Evolutionary conservation across 2,888 invertebrate genomes (phyloP), one percentile per base, ranked within the genome.

Genomic region (Oxystoma pomonae): DNA sequence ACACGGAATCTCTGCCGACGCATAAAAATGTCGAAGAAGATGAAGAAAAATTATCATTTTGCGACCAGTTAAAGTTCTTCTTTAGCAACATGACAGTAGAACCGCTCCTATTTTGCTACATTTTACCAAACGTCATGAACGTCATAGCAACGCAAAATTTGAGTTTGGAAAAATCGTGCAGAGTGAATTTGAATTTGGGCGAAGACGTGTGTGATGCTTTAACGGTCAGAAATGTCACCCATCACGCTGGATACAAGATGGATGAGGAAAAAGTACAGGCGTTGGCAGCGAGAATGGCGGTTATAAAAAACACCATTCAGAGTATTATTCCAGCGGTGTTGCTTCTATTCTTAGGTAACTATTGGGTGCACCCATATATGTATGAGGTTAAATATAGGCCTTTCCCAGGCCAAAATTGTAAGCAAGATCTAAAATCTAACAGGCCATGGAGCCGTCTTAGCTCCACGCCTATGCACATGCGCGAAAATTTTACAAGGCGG

Each of bases 121-220:
- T 89, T 55, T 79, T 84, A 69, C 82, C 84, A 0, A 81, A 81
- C 64, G 81, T 83, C 1, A 74, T 85, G 50, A 86, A 90, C 1
- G 85, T 86, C 20, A 75, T 92, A 68, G 90, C 91, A 17, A 90
- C 90, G 57, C 91, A 91, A 77, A 92, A 92, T 79, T 81, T 92
- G 61, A 90, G 90, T 76, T 81, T 92, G 74, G 92, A 92, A 78
- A 92, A 92, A 79, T 91, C 92, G 0, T 92, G 92, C 75, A 81
- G 91, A 66, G 91, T 92, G 1, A 92, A 92, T 77, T 82, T 92
- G 71, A 82, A 80, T 9, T 89, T 87, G 70, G 83, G 87, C 0
- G 85, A 86, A 63, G 84, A 85, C 63, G 83, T 91, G 2, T 92
- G 92, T 76, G 87, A 88, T 71, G 90, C 92, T 0, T 77, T 92